Conservation (phyloP, 1,140 invertebrate genomes). For the Scaptomyza montana region DNA sequence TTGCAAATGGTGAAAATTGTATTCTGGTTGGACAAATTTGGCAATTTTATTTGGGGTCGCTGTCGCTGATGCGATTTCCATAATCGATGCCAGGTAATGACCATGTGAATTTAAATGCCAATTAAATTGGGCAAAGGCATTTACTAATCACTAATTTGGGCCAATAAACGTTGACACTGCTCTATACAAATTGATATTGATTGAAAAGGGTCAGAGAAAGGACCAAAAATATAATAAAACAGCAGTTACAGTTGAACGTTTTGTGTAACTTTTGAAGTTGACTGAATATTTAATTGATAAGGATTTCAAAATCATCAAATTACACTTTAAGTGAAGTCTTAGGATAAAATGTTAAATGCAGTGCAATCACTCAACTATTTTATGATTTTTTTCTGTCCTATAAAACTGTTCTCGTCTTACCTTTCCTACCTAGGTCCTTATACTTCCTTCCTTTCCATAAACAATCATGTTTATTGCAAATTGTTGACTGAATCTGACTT, state of each 20-base stretch:
- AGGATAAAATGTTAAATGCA: no score
- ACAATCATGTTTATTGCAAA: constrained; percentile 77
- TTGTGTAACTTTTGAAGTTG: no score
- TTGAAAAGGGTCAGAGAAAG: neutral
- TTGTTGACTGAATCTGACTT: constrained; percentile 45
- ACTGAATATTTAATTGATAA: no score
- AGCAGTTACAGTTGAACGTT: no score
- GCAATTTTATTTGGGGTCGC: constrained; percentile 26
- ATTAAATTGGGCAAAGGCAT: constrained; percentile 61
- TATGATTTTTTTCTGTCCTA: neutral
- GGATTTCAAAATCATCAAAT: no score
- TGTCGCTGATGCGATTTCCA: constrained; percentile 49
- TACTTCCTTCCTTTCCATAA: constrained; percentile 49
- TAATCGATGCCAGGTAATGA: constrained; percentile 50
- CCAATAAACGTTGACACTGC: constrained; percentile 9
- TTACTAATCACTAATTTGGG: constrained; percentile 28
- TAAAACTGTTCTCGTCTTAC: no score
- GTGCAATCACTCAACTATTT: neutral
- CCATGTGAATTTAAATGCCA: constrained; percentile 69
- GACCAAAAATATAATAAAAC: neutral
- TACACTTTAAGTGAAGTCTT: no score
- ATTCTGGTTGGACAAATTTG: constrained; percentile 58
- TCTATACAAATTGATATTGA: constrained; percentile 9
- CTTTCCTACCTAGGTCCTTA: neutral
- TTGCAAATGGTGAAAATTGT: constrained; percentile 54